A percentile compares a stretch with the other conserved stretches of the same genome.
phyloP scores from a whole-genome alignment of 1,140 invertebrate genomes.

The Tachypleus tridentatus region DNA sequence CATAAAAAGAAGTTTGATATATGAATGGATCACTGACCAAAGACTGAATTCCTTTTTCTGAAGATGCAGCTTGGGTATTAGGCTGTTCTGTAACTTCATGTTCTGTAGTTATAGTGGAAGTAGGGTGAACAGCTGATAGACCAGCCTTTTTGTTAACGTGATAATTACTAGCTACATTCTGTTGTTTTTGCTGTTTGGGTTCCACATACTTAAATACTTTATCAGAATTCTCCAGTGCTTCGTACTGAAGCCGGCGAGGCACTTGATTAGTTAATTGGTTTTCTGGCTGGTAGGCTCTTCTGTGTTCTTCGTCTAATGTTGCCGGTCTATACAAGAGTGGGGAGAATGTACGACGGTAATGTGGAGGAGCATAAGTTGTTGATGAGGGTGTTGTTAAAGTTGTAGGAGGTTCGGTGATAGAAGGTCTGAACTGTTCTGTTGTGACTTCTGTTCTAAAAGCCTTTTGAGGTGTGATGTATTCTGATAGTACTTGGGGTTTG shows the following conservation, averaged over 20 bases:
- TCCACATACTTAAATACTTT: constrained; percentile 6
- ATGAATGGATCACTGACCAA: neutral
- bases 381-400: neutral
- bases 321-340: constrained; percentile 2
- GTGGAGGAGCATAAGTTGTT: neutral
- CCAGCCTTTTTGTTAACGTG: constrained; percentile 4
- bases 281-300: neutral
- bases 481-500: constrained; percentile 6
- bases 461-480: constrained; percentile 12
- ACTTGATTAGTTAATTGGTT: neutral
- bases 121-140: constrained; percentile 18
- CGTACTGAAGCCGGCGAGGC: constrained; percentile 12
- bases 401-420: neutral
- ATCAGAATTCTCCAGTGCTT: neutral
- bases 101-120: constrained; percentile 6
- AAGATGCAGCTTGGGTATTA: neutral
- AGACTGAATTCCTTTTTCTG: too few relatives aligned
- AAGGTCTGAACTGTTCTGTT: neutral
- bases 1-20: neutral
- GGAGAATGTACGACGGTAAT: constrained; percentile 1
- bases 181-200: neutral
- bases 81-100: too few relatives aligned
- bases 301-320: neutral
- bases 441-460: neutral
- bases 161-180: neutral